phyloP scores from a whole-genome alignment of 1,140 invertebrate species.

The Papilio helenus region DNA sequence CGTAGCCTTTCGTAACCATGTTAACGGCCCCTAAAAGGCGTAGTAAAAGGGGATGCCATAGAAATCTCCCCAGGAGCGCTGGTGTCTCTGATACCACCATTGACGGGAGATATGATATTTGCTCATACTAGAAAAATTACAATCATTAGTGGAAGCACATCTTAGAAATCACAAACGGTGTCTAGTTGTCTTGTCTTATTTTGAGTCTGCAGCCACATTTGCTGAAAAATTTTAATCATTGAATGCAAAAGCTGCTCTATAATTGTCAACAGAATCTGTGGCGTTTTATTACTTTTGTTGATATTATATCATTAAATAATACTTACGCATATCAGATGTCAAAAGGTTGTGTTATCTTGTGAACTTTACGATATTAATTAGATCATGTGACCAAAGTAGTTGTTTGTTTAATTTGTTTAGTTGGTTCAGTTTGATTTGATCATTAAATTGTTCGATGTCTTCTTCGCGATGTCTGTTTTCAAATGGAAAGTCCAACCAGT shows the following conservation, averaged over 20 bases:
- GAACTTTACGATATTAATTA: not conserved
- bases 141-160: no score
- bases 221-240: not conserved
- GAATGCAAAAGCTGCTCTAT: not conserved
- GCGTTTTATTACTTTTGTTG: not conserved
- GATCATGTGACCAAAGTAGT: not conserved
- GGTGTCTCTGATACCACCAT: no score
- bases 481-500: no score
- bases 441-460: not conserved
- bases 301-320: not conserved
- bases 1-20: no score
- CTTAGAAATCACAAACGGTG: no score
- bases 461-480: not conserved
- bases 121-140: not conserved
- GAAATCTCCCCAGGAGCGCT: no score
- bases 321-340: constrained; percentile 9
- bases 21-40: no score
- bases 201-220: no score
- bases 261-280: not conserved
- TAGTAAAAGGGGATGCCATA: no score
- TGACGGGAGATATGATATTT: not conserved
- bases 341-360: not conserved
- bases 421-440: not conserved
- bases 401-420: not conserved
- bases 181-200: no score